These are phyloP conservation scores for Diarsia brunnea DNA, from an alignment of 2,888 invertebrate genomes.

Conservation along the genomic window DNA sequence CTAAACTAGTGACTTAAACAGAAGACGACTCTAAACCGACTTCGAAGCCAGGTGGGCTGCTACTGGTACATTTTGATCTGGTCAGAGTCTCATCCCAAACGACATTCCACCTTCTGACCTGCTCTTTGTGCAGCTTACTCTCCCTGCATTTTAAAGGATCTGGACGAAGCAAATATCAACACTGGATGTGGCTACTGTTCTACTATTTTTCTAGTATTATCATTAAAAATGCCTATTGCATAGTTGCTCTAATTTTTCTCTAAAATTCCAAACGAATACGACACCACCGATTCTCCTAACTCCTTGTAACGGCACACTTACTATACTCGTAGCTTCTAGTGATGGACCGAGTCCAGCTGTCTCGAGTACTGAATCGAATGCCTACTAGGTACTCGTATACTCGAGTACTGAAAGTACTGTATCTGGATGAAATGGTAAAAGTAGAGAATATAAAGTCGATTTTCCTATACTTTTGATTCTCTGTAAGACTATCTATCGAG, in stretches of 20 bases:
- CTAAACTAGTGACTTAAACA: too few species aligned
- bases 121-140: too few species aligned
- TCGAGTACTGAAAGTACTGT: not conserved
- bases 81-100: too few species aligned
- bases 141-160: too few species aligned
- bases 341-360: not conserved
- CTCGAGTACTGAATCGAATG: not conserved
- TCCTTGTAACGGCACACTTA: slow-evolving; percentile 32
- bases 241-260: slow-evolving; percentile 9
- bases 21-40: not conserved
- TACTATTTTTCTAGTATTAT: not conserved
- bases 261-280: slow-evolving; percentile 10
- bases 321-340: not conserved
- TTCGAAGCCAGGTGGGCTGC: not conserved
- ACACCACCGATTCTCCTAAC: not conserved
- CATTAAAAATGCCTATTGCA: not conserved
- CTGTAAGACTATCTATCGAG: too few species aligned
- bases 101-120: too few species aligned
- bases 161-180: too few species aligned
- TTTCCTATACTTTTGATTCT: not conserved
- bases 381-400: not conserved
- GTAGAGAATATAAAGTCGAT: not conserved
- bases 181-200: too few species aligned
- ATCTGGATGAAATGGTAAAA: not conserved
- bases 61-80: not conserved